Conservation (phyloP, 2,888 invertebrate genomes). For the Cremastobaeus sp. region DNA sequence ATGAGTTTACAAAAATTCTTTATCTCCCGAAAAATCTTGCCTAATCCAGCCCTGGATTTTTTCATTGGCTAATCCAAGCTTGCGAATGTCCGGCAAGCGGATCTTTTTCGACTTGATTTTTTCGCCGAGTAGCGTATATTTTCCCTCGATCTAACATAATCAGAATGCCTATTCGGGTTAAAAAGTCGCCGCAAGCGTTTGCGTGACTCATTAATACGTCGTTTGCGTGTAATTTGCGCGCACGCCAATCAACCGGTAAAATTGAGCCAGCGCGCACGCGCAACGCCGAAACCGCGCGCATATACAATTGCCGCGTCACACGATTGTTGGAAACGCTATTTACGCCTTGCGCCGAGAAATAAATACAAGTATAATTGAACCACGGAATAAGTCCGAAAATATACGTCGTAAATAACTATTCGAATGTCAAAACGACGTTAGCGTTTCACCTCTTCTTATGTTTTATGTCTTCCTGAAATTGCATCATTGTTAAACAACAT, state of each 20-base stretch:
- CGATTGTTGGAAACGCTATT: constrained; percentile 30
- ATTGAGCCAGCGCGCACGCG: constrained; percentile 23
- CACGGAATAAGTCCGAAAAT: not conserved
- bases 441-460: too few relatives aligned
- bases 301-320: not conserved
- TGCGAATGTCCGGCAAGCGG: not conserved
- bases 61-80: constrained; percentile 4
- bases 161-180: not conserved
- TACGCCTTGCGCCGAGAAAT: constrained; percentile 16
- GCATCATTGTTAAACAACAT: too few relatives aligned
- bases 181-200: not conserved
- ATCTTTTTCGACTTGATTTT: not conserved
- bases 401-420: constrained; percentile 6
- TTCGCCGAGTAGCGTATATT: constrained; percentile 1
- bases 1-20: not conserved
- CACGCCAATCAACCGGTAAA: constrained; percentile 15
- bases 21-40: not conserved
- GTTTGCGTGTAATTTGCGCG: not conserved
- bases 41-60: not conserved
- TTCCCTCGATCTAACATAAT: not conserved
- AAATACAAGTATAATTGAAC: constrained; percentile 17
- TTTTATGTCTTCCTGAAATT: too few relatives aligned
- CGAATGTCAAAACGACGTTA: too few relatives aligned
- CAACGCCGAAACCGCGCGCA: constrained; percentile 11
- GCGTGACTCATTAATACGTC: not conserved